Percentiles rank a stretch among this genome's conserved stretches.
Conservation (phyloP, 2,888 invertebrate genomes). For the Protodeltote pygarga region DNA sequence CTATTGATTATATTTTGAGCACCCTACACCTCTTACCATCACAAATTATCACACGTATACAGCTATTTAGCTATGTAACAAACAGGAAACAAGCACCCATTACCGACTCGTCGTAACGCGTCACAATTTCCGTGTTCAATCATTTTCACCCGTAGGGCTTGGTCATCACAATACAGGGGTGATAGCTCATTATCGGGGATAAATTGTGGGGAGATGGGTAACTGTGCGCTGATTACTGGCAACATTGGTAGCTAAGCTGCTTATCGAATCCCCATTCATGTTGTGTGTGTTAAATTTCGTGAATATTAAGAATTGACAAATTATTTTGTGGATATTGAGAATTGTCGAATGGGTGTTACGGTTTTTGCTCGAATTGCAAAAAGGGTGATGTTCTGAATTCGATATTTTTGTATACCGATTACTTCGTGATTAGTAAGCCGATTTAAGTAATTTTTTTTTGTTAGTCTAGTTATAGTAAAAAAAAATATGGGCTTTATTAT, state of each 20-base stretch:
- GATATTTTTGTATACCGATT: too few relatives aligned
- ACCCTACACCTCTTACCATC: too few relatives aligned
- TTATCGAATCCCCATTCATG: constrained; percentile 42
- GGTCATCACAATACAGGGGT: constrained; percentile 38
- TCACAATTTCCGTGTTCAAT: constrained; percentile 41
- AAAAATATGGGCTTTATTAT: too few relatives aligned
- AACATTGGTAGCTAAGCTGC: constrained; percentile 50
- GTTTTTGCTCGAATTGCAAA: too few relatives aligned
- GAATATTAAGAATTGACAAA: background rate
- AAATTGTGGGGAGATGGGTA: constrained; percentile 43
- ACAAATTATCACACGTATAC: constrained; percentile 11
- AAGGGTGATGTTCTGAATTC: too few relatives aligned
- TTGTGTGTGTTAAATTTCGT: constrained; percentile 9
- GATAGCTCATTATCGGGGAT: constrained; percentile 49
- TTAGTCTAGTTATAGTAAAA: too few relatives aligned
- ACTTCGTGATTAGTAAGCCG: too few relatives aligned
- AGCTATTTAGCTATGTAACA: constrained; percentile 14
- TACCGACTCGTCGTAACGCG: constrained; percentile 7
- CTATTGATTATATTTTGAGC: too few relatives aligned
- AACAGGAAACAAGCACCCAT: constrained; percentile 23
- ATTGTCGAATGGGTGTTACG: too few relatives aligned
- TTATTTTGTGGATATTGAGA: constrained; percentile 8
- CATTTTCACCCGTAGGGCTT: constrained; percentile 36
- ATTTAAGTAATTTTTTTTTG: too few relatives aligned
- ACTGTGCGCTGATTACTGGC: constrained; percentile 44